Base-by-base conservation (phyloP, 2,113 vertebrate species). In the Plecturocebus donacophilus region DNA sequence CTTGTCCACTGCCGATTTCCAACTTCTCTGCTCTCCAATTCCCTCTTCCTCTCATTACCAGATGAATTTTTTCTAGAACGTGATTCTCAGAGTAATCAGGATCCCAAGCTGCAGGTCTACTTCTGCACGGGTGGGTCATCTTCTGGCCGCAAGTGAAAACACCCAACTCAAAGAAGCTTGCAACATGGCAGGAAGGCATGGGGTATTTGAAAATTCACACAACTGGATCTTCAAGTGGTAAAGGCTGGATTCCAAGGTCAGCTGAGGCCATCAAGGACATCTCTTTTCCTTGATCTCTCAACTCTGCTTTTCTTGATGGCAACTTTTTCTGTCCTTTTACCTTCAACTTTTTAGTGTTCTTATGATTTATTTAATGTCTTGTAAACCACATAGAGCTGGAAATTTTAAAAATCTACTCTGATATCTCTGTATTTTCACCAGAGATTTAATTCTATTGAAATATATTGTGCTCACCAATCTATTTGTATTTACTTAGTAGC, bases 361-460 rank as follows among this genome's bases (percentile, higher is more conserved):
- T n/a, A 38, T 66, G 56, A 68, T 38, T 77, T n/a, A 9, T 7
- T 3, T 14, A 35, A 6, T 27, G 5, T 76, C 45, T 45, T 84
- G 73, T 17, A 83, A 61, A 90, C 10, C 19, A 49, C 10, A 58
- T 17, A 80, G 54, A 79, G 56, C 10, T 79, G 52, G 79, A 80
- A 35, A 32, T 85, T 49, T 8, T 0, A 3, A 40, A 83, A 38
- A 66, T 66, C 30, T 5, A 52, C 14, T 71, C 64, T 75, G 47
- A 87, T 49, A 45, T 83, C 32, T 83, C 47, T 68, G 21, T 32
- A 76, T 95, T 86, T 91, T 58, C 75, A 80, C 27, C 16, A 61
- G 58, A 91, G 86, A 90, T 90, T 80, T 79, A 49, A 66, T 75
- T 40, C 21, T 12, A 84, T 14, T 76, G 54, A 92, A 68, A 94